Base-by-base conservation (phyloP, 2,797 vertebrate genomes). In the Lacerta viridis region DNA sequence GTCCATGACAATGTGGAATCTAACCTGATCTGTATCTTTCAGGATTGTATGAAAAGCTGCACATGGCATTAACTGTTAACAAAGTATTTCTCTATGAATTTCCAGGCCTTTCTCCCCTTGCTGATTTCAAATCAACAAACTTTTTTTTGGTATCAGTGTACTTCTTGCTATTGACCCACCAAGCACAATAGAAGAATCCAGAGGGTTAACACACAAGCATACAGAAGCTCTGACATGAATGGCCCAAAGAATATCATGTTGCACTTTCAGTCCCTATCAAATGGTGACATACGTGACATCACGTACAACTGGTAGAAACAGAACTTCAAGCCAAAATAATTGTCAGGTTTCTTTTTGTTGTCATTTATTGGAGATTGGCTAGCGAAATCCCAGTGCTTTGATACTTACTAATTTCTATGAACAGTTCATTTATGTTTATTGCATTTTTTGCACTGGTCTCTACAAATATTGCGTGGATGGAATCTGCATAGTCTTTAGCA, bases 371-470 rank as follows among this genome's bases (percentile, higher is more conserved):
- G 36, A 39, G 17, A 79, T 55, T 7, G 7, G 41, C 81, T 75
- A n/a, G 68, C 77, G 68, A 94, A 78, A 29, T 39, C 43, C 20
- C 9, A 82, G 11, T 18, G 33, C 50, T 36, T 74, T 84, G 69
- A 93, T 96, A 98, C 99, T 99, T 97, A 99, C 99, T 99, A 97
- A 99, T 99, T 97, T 99, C 98, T 98, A 98, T 98, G 97, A 99
- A 99, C 96, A 99, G 98, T 95, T 99, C 99, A 92, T 98, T 99
- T 97, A 99, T 98, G 98, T 99, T 99, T 97, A 99, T 98, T 92
- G 98, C 98, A 90, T 99, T 99, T 97, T 99, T 99, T 89, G 99
- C 99, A 92, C 99, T 99, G 95, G 98, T 98, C 97, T 99, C 99
- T 96, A 99, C 98, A 97, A 99, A 99, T 96, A 99, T 97, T 90